Evolutionary conservation across 2,888 invertebrate genomes (phyloP).

Genomic region (Anoplius nigerrimus): DNA sequence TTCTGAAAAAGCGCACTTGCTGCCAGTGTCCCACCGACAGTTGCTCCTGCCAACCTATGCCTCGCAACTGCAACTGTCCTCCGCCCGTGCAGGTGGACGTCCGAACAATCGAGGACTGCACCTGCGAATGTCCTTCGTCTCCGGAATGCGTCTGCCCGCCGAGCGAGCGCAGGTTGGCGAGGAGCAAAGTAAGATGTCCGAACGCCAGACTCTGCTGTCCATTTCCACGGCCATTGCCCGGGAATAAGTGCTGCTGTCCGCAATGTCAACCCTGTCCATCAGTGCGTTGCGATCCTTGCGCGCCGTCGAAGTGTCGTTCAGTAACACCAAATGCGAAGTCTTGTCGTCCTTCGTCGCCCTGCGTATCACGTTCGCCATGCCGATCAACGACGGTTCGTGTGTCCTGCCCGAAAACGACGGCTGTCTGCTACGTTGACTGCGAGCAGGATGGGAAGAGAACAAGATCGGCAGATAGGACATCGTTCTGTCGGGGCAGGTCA

Average conservation of each 20-base stretch:
- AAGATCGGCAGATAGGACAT: too few relatives aligned
- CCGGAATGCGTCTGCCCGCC: conserved; percentile 63
- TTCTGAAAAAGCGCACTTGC: conserved; percentile 51
- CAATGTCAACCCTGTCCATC: conserved; percentile 53
- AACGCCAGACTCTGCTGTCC: conserved; percentile 56
- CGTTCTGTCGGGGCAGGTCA: too few relatives aligned
- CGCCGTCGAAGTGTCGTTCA: conserved; percentile 45
- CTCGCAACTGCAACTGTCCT: conserved; percentile 61
- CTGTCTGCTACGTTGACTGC: too few relatives aligned
- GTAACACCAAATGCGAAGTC: conserved; percentile 22
- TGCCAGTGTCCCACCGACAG: conserved; percentile 40
- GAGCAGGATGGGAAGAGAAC: too few relatives aligned
- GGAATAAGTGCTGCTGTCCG: conserved; percentile 51
- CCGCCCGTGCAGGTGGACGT: conserved; percentile 60
- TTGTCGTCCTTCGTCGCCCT: conserved; percentile 34
- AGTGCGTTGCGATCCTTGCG: conserved; percentile 51
- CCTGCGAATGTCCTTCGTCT: conserved; percentile 58
- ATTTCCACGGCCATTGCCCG: conserved; percentile 46
- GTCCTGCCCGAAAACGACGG: background rate
- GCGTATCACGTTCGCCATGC: conserved; percentile 37
- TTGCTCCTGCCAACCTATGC: conserved; percentile 60
- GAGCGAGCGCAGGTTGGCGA: conserved; percentile 58
- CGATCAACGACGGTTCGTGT: conserved; percentile 22
- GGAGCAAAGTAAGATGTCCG: conserved; percentile 49
- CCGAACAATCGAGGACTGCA: conserved; percentile 53